These are phyloP conservation scores for Mormyrus lacerda DNA, from an alignment of 2,113 vertebrate species.

Conservation along the genomic window DNA sequence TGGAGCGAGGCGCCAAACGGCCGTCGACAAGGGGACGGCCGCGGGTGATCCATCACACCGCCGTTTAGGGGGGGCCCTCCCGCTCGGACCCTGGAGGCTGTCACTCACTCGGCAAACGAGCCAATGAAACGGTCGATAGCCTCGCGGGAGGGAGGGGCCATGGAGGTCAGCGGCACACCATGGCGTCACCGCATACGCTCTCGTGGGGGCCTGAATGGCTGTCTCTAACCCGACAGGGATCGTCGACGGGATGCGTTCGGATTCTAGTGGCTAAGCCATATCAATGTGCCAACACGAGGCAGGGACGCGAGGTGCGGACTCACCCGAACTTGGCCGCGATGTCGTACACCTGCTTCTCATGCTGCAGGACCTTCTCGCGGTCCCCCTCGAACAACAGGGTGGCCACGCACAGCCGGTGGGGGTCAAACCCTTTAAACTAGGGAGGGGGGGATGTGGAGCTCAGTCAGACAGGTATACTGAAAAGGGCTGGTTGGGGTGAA, in stretches of 20 bases:
- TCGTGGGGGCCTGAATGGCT: neutral
- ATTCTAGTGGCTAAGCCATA: neutral
- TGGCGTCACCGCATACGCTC: neutral
- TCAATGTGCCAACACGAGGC: neutral
- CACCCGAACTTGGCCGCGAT: slow-evolving; percentile 97
- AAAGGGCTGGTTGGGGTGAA: neutral
- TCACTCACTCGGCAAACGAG: neutral
- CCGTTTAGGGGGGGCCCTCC: slow-evolving; percentile 47
- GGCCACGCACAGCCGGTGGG: slow-evolving; percentile 80
- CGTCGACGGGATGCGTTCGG: neutral
- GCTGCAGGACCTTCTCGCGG: slow-evolving; percentile 92
- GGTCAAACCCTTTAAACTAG: slow-evolving; percentile 99
- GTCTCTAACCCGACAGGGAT: neutral
- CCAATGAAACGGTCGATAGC: neutral
- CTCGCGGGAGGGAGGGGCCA: neutral
- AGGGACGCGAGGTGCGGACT: slow-evolving; percentile 32
- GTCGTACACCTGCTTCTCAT: slow-evolving; percentile 98
- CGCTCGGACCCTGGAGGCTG: slow-evolving; percentile 34
- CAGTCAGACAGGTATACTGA: neutral
- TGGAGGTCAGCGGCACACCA: neutral
- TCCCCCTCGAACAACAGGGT: slow-evolving; percentile 93
- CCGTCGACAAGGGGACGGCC: slow-evolving; percentile 56
- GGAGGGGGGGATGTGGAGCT: slow-evolving; percentile 44
- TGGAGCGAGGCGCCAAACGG: slow-evolving; percentile 49
- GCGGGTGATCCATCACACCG: slow-evolving; percentile 63